Conservation (phyloP, 2,113 vertebrate genomes). For the Indicator indicator region DNA sequence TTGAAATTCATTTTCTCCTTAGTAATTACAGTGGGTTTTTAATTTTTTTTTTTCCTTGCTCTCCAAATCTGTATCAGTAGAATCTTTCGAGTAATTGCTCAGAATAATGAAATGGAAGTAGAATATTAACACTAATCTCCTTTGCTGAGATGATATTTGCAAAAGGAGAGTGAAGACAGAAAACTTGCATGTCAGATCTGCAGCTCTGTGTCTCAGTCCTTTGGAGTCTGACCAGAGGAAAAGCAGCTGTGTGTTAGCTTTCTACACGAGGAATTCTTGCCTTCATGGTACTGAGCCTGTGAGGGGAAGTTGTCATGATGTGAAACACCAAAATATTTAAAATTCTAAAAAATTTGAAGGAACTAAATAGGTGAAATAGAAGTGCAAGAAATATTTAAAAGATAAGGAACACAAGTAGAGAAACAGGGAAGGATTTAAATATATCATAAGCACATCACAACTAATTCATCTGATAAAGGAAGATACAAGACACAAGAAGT, state of each 20-base stretch:
- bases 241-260: not conserved
- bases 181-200: not conserved
- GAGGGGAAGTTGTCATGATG: not conserved
- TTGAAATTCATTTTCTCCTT: not conserved
- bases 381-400: conserved; percentile 6
- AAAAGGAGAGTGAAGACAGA: not conserved
- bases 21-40: not conserved
- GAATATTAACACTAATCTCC: not conserved
- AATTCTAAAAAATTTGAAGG: not conserved
- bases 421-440: conserved; percentile 36
- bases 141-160: not conserved
- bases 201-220: not conserved
- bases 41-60: not conserved
- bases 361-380: not conserved
- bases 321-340: not conserved
- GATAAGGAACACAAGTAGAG: conserved; percentile 25
- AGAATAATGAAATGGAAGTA: not conserved
- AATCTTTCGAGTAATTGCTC: not conserved
- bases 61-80: not conserved
- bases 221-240: not conserved
- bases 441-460: conserved; percentile 39
- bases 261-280: not conserved
- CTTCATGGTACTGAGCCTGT: not conserved
- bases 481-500: conserved; percentile 20
- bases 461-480: conserved; percentile 40